A percentile compares a stretch with the other conserved stretches of the same genome.
These are phyloP conservation scores for Pagrus major DNA, from an alignment of 2,113 vertebrate genomes.

Conservation along the genomic window DNA sequence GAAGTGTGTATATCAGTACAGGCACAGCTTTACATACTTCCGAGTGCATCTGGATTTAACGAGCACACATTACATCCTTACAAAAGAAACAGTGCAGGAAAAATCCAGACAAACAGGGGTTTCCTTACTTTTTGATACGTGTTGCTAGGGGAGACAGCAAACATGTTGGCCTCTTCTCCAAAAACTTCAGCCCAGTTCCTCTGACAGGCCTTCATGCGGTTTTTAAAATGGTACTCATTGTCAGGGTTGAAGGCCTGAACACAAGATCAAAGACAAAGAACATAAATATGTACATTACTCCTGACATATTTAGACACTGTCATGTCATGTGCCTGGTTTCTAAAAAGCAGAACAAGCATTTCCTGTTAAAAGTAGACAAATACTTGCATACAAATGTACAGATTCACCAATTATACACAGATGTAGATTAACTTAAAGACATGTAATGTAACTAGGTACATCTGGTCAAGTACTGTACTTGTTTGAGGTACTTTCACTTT, in stretches of 20 bases:
- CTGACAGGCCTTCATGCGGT: conserved; percentile 97
- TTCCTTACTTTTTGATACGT: conserved; percentile 91
- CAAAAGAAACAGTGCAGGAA: not conserved
- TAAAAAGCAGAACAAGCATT: not conserved
- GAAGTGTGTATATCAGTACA: conserved; percentile 13
- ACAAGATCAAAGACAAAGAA: conserved; percentile 18
- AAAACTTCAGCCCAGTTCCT: conserved; percentile 98
- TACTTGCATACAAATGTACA: not conserved
- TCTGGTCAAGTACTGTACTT: too few species aligned
- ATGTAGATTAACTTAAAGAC: not conserved
- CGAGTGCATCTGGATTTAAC: not conserved
- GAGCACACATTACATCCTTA: not conserved
- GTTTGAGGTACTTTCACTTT: too few species aligned
- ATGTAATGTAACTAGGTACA: too few species aligned
- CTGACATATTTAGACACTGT: not conserved
- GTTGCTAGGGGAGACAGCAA: conserved; percentile 93
- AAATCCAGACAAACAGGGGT: not conserved
- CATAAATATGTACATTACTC: not conserved
- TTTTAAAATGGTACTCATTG: conserved; percentile 99
- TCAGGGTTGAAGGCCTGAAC: conserved; percentile 96
- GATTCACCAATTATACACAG: not conserved
- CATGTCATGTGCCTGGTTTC: not conserved
- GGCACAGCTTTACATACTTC: not conserved
- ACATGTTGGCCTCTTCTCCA: conserved; percentile 93
- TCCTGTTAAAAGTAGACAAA: not conserved